Evolutionary conservation across 2,797 vertebrate genomes (phyloP).

Genomic region (Bradypus variegatus): DNA sequence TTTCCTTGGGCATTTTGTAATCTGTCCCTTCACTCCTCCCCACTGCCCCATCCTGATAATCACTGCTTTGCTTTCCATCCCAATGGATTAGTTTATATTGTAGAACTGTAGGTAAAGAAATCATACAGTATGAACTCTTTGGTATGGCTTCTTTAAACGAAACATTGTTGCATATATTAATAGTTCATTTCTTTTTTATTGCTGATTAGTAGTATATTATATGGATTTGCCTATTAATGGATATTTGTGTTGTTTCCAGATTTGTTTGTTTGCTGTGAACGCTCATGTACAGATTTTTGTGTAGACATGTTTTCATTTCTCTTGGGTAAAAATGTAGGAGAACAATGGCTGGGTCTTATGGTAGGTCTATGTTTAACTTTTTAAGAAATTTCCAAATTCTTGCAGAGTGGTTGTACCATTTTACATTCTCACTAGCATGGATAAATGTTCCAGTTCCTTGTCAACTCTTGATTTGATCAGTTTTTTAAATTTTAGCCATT

Average conservation of each 20-base stretch:
- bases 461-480: neutral
- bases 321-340: neutral
- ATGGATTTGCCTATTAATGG: neutral
- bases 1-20: neutral
- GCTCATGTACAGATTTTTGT: conserved; percentile 1
- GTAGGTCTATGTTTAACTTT: conserved; percentile 9
- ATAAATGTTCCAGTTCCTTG: conserved; percentile 7
- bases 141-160: conserved; percentile 10
- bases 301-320: neutral
- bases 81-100: neutral
- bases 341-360: neutral
- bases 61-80: neutral
- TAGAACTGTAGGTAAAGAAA: neutral
- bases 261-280: neutral
- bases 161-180: neutral
- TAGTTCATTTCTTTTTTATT: conserved; percentile 16
- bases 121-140: neutral
- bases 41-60: neutral
- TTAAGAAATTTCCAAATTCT: conserved; percentile 30
- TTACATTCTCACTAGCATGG: neutral
- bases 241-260: conserved; percentile 10
- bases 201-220: neutral
- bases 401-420: neutral
- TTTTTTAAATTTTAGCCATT: conserved; percentile 14
- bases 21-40: neutral